Percentiles rank a stretch among this genome's conserved stretches.
These are phyloP conservation scores for Erebia palarica DNA, from an alignment of 2,888 invertebrate genomes.

Conservation along the genomic window DNA sequence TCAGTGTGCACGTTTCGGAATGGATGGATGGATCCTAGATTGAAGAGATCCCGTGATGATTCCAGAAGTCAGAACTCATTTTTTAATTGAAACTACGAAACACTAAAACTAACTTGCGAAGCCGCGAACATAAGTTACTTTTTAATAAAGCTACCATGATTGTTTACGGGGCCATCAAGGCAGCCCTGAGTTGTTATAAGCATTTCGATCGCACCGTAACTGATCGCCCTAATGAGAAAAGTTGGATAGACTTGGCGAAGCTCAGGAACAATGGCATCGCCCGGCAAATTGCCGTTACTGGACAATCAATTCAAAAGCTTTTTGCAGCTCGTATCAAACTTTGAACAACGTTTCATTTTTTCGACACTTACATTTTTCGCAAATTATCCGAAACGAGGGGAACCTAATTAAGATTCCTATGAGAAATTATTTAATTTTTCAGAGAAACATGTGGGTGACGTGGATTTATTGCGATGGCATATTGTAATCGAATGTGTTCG, in stretches of 20 bases:
- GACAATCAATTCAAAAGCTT: constrained; percentile 77
- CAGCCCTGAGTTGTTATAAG: constrained; percentile 46
- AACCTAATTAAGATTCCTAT: background rate
- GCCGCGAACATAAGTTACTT: background rate
- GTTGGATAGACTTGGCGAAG: constrained; percentile 69
- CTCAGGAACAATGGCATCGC: constrained; percentile 70
- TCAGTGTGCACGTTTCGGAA: too few relatives aligned
- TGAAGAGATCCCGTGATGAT: too few relatives aligned
- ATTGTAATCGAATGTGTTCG: too few relatives aligned
- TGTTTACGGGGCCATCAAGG: constrained; percentile 21
- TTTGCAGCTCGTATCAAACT: constrained; percentile 52
- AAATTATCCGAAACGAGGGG: background rate
- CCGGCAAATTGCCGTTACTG: constrained; percentile 72
- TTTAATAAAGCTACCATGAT: constrained; percentile 11
- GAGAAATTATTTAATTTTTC: background rate
- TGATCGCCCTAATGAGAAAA: constrained; percentile 78
- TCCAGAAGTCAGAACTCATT: too few relatives aligned
- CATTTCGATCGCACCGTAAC: constrained; percentile 59
- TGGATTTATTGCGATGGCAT: background rate
- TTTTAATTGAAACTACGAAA: background rate
- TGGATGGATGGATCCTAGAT: too few relatives aligned
- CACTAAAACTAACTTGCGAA: background rate
- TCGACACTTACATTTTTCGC: constrained; percentile 18
- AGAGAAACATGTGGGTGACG: background rate
- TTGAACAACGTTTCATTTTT: constrained; percentile 21